Conservation (phyloP, 2,797 vertebrate genomes). For the Muscicapa striata region DNA sequence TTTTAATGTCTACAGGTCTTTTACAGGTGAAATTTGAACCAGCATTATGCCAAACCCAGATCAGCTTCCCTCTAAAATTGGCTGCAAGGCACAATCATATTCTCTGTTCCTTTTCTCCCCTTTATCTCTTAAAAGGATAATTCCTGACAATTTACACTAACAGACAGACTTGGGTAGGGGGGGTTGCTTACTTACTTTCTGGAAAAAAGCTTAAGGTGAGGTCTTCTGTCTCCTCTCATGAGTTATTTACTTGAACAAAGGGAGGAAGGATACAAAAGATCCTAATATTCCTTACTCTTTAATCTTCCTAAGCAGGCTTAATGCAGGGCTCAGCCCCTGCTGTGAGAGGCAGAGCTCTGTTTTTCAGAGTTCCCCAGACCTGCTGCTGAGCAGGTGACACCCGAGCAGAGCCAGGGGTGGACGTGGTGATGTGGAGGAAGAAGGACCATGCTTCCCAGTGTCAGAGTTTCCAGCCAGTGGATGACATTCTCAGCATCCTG, state of each 20-base stretch:
- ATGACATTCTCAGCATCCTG: not conserved
- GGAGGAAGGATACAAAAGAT: not conserved
- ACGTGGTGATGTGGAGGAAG: not conserved
- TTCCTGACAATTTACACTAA: slow-evolving; percentile 44
- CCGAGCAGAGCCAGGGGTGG: not conserved
- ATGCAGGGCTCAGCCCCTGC: not conserved
- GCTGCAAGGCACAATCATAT: slow-evolving; percentile 53
- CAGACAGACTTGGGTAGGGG: not conserved
- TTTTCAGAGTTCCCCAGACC: not conserved
- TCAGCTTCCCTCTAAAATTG: not conserved
- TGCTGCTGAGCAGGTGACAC: not conserved
- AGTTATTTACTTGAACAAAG: slow-evolving; percentile 2
- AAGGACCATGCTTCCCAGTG: not conserved
- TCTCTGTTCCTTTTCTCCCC: slow-evolving; percentile 41
- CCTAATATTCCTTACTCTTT: not conserved
- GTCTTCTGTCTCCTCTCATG: slow-evolving; percentile 23
- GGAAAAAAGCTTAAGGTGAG: not conserved
- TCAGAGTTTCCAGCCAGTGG: not conserved
- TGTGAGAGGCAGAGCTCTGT: not conserved
- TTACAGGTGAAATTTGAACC: slow-evolving; percentile 62
- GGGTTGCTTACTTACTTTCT: not conserved
- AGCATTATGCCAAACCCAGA: slow-evolving; percentile 15
- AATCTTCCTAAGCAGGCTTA: not conserved
- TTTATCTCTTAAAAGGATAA: slow-evolving; percentile 68
- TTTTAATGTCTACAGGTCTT: slow-evolving; percentile 60